phyloP scores from a whole-genome alignment of 1,140 invertebrate genomes.

The Armadillidium nasatum region DNA sequence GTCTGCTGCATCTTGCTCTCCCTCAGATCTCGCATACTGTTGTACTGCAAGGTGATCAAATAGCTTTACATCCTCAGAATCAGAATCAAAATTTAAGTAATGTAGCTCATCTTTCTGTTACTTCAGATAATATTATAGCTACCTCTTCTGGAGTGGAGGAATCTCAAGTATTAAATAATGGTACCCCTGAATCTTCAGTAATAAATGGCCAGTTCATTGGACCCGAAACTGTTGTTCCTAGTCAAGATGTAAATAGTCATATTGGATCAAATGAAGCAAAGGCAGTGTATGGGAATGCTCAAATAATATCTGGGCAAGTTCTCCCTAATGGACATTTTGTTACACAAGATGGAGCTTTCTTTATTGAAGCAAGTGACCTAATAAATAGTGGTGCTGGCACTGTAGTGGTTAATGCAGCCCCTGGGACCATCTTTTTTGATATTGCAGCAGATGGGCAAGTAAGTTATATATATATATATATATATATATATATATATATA shows the following conservation, averaged over 20 bases:
- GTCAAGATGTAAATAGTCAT: constrained; percentile 11
- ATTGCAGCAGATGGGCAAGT: constrained; percentile 37
- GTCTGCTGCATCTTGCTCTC: constrained; percentile 29
- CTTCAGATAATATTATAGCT: neutral
- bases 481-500: no score
- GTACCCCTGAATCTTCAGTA: neutral
- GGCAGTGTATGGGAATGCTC: neutral
- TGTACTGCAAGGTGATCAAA: neutral
- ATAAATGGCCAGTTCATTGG: constrained; percentile 18
- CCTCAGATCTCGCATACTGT: constrained; percentile 29
- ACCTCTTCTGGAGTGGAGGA: constrained; percentile 25
- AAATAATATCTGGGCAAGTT: constrained; percentile 18
- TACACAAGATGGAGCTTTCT: constrained; percentile 35
- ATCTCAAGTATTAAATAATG: constrained; percentile 14
- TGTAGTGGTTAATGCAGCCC: constrained; percentile 33
- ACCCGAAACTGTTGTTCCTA: constrained; percentile 27
- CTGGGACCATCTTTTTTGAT: constrained; percentile 33
- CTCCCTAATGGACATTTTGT: constrained; percentile 32
- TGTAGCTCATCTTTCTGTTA: neutral
- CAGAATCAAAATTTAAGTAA: neutral
- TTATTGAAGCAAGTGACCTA: constrained; percentile 38
- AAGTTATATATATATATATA: neutral
- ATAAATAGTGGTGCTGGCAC: constrained; percentile 33
- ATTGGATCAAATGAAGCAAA: neutral
- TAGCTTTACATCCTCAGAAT: neutral